phyloP scores from a whole-genome alignment of 2,113 vertebrate species.

The Tangachromis dhanisi region DNA sequence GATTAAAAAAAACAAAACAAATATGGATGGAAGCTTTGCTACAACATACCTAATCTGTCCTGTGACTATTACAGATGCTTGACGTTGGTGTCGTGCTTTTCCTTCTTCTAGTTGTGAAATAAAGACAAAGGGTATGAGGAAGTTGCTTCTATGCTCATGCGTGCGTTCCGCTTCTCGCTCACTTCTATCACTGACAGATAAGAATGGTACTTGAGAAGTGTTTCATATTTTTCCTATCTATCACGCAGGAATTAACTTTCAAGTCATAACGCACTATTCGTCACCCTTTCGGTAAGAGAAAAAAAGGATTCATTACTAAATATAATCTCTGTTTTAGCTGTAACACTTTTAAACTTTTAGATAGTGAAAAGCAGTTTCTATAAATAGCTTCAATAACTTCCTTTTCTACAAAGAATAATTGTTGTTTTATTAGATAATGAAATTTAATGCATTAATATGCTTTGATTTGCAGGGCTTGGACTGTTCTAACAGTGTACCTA shows the following conservation, averaged over 20 bases:
- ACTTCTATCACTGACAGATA: not conserved
- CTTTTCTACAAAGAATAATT: not conserved
- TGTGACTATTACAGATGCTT: not conserved
- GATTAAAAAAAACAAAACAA: not conserved
- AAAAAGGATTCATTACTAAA: not conserved
- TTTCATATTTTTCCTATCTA: fast-evolving
- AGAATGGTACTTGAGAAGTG: fast-evolving
- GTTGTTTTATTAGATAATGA: not conserved
- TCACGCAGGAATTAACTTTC: not conserved
- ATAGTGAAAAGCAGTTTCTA: not conserved
- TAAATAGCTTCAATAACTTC: not conserved
- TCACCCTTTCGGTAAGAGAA: not conserved
- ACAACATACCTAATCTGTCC: not conserved
- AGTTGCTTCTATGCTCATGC: not conserved
- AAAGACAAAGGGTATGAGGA: not conserved
- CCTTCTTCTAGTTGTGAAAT: slow-evolving; percentile 6
- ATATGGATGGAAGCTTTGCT: not conserved
- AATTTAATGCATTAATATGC: not conserved
- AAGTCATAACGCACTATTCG: not conserved
- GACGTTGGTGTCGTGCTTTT: not conserved
- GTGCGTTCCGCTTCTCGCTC: fast-evolving
- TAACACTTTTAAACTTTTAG: not conserved
- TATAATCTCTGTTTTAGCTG: not conserved
- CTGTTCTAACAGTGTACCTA: not conserved
- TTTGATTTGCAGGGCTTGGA: not conserved